Evolutionary conservation across 2,797 vertebrate species (phyloP), one percentile per base, ranked within the genome.

Genomic region (Tangara arthus): DNA sequence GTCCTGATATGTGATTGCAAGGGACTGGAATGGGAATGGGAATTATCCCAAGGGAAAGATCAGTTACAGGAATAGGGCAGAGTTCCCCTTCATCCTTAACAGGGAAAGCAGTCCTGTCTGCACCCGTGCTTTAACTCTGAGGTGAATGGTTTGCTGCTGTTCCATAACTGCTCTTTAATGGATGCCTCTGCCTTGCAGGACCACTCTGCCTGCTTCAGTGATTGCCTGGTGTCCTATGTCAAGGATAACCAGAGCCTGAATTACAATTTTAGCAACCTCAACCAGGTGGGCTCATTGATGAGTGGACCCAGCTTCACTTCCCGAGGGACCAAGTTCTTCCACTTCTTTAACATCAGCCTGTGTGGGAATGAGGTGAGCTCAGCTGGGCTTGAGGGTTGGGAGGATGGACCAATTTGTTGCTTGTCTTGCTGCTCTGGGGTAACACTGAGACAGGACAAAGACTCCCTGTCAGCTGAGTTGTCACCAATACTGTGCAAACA

Each of bases 261-360:
- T 52, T 99, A 98, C 34, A 98, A 99, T 97, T 99, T 99, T 89
- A 98, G 98, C 94, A 97, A 92, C 55, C 98, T 99, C 39, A 98
- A 98, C 52, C 97, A 97, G 4, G 98, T 98, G 53, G 98, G 98
- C 26, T 98, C 98, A 0, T 96, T 99, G 90, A 99, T 99, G 98
- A 99, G 99, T 0, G 99, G 99, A 21, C 99, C 99, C 6, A 99
- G 99, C 96, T 99, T 99, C 90, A 99, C 99, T 21, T 99, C 99
- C 64, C 99, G 99, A 96, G 99, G 99, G 86, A 99, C 99, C 59
- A 99, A 99, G 84, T 99, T 99, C 97, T 99, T 98, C 95, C 99
- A 99, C 93, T 98, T 99, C 94, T 99, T 99, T 97, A 99, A 99
- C 77, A 98, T 99, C 97, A 99, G 99, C 96, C 97, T 99, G 53